Percentiles rank a stretch among this genome's conserved stretches.
Evolutionary conservation across 2,113 vertebrate species (phyloP).

Genomic region (Plestiodon gilberti): DNA sequence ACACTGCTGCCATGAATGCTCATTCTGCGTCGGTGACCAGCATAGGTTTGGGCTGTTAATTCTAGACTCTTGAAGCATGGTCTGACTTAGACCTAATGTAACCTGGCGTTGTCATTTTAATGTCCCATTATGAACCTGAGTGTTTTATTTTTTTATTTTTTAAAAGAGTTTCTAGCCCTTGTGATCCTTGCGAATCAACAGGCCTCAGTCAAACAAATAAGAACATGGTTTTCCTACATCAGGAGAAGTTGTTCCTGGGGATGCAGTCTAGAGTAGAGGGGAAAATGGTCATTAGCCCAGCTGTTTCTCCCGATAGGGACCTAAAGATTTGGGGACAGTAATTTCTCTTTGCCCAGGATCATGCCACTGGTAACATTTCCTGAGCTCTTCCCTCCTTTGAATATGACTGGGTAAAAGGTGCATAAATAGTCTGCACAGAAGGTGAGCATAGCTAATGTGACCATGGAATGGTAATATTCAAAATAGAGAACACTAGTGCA

Average conservation of each 20-base stretch:
- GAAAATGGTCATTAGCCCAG: not conserved
- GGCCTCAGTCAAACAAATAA: not conserved
- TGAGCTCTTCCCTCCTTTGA: not conserved
- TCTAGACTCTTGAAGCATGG: not conserved
- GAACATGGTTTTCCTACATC: not conserved
- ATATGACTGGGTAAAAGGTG: not conserved
- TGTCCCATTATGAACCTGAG: not conserved
- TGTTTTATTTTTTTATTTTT: not conserved
- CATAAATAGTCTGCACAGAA: not conserved
- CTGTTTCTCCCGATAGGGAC: not conserved
- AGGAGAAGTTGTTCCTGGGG: not conserved
- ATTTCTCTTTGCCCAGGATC: not conserved
- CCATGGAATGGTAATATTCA: not conserved
- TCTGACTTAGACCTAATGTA: not conserved
- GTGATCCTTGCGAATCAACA: not conserved
- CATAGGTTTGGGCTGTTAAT: too few species aligned
- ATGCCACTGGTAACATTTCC: not conserved
- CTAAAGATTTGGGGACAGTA: not conserved
- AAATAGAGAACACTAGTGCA: not conserved
- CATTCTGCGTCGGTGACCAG: too few species aligned
- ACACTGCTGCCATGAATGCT: too few species aligned
- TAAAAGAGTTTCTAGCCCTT: not conserved
- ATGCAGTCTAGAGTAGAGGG: too few species aligned
- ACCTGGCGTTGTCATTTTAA: not conserved
- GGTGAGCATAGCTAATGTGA: not conserved